A percentile compares a stretch with the other conserved stretches of the same genome.
phyloP scores from a whole-genome alignment of 2,113 vertebrate species.

The Riparia riparia region DNA sequence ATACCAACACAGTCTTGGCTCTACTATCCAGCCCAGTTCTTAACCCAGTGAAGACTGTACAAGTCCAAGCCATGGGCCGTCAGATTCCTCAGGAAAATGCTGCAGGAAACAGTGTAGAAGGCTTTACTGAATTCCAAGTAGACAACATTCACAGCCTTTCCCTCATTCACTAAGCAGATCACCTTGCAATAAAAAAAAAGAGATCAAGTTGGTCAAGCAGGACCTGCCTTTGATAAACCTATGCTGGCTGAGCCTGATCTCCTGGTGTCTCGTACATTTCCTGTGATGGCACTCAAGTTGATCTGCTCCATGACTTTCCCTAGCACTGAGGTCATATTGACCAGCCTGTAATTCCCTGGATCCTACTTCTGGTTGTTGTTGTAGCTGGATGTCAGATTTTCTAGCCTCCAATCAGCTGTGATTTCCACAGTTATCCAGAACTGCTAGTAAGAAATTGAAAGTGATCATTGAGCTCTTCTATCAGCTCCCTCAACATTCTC shows the following conservation, averaged over 20 bases:
- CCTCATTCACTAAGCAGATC: not conserved
- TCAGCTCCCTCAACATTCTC: not conserved
- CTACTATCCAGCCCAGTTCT: not conserved
- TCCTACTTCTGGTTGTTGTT: not conserved
- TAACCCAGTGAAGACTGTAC: not conserved
- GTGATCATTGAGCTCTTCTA: fast-evolving
- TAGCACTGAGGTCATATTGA: not conserved
- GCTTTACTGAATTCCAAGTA: not conserved
- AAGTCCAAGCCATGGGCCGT: too few relatives aligned
- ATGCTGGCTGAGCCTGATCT: not conserved
- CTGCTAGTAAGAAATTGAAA: not conserved
- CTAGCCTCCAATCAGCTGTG: too few relatives aligned
- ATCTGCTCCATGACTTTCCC: not conserved
- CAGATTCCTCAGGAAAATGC: not conserved
- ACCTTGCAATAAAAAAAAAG: too few relatives aligned
- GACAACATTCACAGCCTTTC: not conserved
- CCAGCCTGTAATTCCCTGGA: not conserved
- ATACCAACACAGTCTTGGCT: too few relatives aligned
- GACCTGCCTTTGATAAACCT: not conserved
- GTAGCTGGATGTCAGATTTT: not conserved
- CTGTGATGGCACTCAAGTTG: not conserved
- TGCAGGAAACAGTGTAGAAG: not conserved
- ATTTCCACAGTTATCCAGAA: not conserved
- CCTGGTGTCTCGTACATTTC: not conserved
- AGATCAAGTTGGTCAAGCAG: not conserved